phyloP scores from a whole-genome alignment of 2,888 invertebrate genomes.

The Diarsia dahlii region DNA sequence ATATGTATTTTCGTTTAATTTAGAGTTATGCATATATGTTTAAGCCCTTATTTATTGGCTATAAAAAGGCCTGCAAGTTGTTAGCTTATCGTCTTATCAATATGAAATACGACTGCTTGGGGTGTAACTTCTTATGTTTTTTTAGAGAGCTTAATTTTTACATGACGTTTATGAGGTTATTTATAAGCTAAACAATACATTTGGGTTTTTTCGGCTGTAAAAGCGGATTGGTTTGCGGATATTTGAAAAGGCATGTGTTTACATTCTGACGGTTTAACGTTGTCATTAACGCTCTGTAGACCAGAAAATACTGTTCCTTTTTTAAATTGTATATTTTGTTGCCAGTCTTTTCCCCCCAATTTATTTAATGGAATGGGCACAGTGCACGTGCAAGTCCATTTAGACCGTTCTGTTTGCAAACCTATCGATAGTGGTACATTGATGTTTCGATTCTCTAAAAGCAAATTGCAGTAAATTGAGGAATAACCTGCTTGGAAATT shows the following conservation, averaged over 20 bases:
- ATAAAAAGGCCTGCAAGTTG: constrained; percentile 75
- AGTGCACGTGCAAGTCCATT: background rate
- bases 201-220: constrained; percentile 40
- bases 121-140: constrained; percentile 70
- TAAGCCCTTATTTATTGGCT: constrained; percentile 73
- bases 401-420: constrained; percentile 28
- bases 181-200: constrained; percentile 54
- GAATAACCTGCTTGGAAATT: constrained; percentile 75
- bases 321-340: background rate
- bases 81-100: constrained; percentile 76
- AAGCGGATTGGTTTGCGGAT: constrained; percentile 30
- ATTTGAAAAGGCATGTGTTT: constrained; percentile 49
- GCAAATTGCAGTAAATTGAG: constrained; percentile 79
- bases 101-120: constrained; percentile 70
- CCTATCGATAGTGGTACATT: constrained; percentile 35
- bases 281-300: constrained; percentile 39
- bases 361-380: constrained; percentile 13
- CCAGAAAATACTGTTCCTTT: background rate
- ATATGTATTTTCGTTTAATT: constrained; percentile 81
- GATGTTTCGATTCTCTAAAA: constrained; percentile 72
- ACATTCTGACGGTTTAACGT: constrained; percentile 49
- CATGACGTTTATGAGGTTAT: constrained; percentile 64
- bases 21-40: constrained; percentile 76
- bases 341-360: constrained; percentile 9
- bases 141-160: constrained; percentile 64